Evolutionary conservation across 1,140 invertebrate species (phyloP).

Genomic region (Bombus terrestris): DNA sequence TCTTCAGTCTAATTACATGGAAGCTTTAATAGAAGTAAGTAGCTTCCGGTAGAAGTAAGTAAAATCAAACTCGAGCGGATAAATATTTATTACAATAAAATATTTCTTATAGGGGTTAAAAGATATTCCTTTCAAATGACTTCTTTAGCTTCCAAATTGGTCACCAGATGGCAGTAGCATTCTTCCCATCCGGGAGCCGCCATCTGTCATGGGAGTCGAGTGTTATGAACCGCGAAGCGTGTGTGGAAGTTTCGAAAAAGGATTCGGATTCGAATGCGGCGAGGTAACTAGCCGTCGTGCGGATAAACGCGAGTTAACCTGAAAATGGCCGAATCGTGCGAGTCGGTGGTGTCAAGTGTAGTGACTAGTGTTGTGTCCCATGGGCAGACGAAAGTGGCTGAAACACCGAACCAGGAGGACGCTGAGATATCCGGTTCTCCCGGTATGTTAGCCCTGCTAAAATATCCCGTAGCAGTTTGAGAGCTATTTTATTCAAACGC

Average conservation of each 20-base stretch:
- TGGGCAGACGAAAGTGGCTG: slow-evolving; percentile 37
- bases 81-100: not conserved
- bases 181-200: slow-evolving; percentile 21
- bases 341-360: slow-evolving; percentile 64
- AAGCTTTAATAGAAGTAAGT: not conserved
- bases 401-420: slow-evolving; percentile 39
- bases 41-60: not conserved
- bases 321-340: slow-evolving; percentile 76
- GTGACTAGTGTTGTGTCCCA: slow-evolving; percentile 56
- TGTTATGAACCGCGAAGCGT: slow-evolving; percentile 51
- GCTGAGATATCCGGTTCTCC: slow-evolving; percentile 37
- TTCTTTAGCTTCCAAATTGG: not conserved
- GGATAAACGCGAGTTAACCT: slow-evolving; percentile 75
- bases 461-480: slow-evolving; percentile 28
- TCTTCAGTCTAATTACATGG: not conserved
- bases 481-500: slow-evolving; percentile 54
- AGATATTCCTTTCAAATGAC: not conserved
- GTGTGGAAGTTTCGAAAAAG: slow-evolving; percentile 72
- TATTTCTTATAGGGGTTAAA: not conserved
- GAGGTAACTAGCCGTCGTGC: slow-evolving; percentile 59
- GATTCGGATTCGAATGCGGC: slow-evolving; percentile 66
- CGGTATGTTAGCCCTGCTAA: slow-evolving; percentile 45
- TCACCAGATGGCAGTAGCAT: slow-evolving; percentile 42
- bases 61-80: no score
- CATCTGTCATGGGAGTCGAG: slow-evolving; percentile 47